phyloP scores from a whole-genome alignment of 2,113 vertebrate species.

The Proterorhinus semilunaris region DNA sequence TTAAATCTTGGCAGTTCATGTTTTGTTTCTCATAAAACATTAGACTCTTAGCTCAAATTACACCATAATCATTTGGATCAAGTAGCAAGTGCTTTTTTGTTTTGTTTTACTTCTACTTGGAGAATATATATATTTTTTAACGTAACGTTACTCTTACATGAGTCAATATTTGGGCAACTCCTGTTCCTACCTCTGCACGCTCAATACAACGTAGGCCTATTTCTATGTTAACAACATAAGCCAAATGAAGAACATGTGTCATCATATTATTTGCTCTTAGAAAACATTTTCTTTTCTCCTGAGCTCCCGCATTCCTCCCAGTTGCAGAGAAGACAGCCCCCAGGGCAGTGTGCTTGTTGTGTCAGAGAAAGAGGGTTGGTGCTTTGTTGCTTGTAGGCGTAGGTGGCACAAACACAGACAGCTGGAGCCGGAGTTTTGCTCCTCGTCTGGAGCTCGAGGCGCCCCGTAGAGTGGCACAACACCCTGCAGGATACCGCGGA shows the following conservation, averaged over 20 bases:
- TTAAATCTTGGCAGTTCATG: too few relatives aligned
- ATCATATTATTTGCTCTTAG: not conserved
- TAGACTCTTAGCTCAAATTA: too few relatives aligned
- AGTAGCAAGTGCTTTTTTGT: too few relatives aligned
- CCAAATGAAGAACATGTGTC: not conserved
- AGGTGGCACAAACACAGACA: conserved; percentile 74
- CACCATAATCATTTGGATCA: too few relatives aligned
- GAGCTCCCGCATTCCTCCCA: not conserved
- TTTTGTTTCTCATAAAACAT: too few relatives aligned
- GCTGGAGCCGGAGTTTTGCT: conserved; percentile 69
- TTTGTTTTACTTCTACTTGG: too few relatives aligned
- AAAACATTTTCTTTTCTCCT: not conserved
- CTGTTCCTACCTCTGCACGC: too few relatives aligned
- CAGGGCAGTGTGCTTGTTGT: conserved; percentile 8
- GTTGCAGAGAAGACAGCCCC: not conserved
- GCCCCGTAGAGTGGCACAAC: conserved; percentile 68
- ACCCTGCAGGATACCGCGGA: conserved; percentile 58
- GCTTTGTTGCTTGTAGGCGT: conserved; percentile 46
- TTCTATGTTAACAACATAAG: too few relatives aligned
- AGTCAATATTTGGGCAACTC: too few relatives aligned
- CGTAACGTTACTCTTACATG: too few relatives aligned
- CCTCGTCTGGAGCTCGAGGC: conserved; percentile 66
- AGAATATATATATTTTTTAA: too few relatives aligned
- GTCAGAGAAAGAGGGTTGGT: conserved; percentile 7
- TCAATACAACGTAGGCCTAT: too few relatives aligned